Conservation (phyloP, 2,113 vertebrate genomes). For the Meleagris gallopavo region DNA sequence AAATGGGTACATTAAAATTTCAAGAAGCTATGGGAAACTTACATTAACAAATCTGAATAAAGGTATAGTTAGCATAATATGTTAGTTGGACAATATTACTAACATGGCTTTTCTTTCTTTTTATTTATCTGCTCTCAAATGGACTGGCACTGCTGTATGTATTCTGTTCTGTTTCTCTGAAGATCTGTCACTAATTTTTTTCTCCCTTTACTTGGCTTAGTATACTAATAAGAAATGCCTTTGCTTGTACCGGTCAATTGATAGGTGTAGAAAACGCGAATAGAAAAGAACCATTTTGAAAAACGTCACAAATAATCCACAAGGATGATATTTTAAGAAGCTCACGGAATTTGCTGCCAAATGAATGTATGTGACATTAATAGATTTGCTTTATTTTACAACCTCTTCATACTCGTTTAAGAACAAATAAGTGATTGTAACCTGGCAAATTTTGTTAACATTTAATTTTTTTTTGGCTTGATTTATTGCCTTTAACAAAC, state of each 20-base stretch:
- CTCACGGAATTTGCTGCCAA: conserved; percentile 2
- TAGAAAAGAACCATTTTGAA: conserved; percentile 46
- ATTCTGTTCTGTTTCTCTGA: neutral
- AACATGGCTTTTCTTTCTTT: conserved; percentile 20
- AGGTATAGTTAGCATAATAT: neutral
- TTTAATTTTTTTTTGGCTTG: neutral
- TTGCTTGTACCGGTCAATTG: conserved; percentile 4
- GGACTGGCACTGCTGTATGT: neutral
- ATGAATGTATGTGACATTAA: neutral
- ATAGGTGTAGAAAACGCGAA: conserved; percentile 46
- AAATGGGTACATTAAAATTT: neutral
- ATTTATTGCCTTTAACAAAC: neutral
- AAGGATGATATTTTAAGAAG: conserved; percentile 13
- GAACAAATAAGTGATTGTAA: conserved; percentile 19
- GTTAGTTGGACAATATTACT: conserved; percentile 7
- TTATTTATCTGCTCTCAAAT: conserved; percentile 40
- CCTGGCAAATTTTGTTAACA: neutral
- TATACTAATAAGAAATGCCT: conserved; percentile 27
- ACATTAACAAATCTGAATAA: conserved; percentile 14
- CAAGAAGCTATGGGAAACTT: neutral
- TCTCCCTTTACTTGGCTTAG: neutral
- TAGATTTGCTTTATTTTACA: conserved; percentile 22
- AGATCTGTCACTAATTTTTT: neutral
- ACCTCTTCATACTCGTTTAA: neutral
- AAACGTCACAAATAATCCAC: conserved; percentile 47